Evolutionary conservation across 1,140 invertebrate genomes (phyloP).

Genomic region (Plodia interpunctella): DNA sequence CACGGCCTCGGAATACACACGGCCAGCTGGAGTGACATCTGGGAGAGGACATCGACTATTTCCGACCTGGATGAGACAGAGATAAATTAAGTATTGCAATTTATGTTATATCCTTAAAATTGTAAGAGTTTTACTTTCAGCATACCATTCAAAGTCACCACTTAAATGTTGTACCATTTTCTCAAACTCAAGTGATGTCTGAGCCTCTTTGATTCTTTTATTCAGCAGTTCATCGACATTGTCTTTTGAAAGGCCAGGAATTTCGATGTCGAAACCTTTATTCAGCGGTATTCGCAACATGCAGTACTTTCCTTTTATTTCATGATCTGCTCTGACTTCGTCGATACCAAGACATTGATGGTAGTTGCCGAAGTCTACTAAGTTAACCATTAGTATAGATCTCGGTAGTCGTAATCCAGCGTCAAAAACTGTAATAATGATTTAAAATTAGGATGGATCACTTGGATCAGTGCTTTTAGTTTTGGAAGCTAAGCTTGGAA

Average conservation of each 20-base stretch:
- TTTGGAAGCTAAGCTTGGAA: too few relatives aligned
- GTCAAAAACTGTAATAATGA: slow-evolving; percentile 24
- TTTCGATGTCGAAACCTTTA: slow-evolving; percentile 16
- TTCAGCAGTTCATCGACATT: neutral
- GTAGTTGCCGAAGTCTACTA: slow-evolving; percentile 31
- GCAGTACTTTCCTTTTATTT: slow-evolving; percentile 40
- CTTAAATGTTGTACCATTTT: too few relatives aligned
- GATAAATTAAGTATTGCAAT: too few relatives aligned
- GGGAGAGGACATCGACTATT: slow-evolving; percentile 16
- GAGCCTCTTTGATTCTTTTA: neutral
- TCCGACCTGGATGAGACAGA: slow-evolving; percentile 7
- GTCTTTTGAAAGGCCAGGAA: neutral
- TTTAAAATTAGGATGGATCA: too few relatives aligned
- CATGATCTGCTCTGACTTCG: slow-evolving; percentile 18
- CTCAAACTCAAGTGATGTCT: too few relatives aligned
- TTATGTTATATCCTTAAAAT: too few relatives aligned
- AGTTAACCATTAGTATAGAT: slow-evolving; percentile 29
- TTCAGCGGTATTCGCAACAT: slow-evolving; percentile 28
- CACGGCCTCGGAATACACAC: slow-evolving; percentile 44
- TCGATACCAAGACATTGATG: slow-evolving; percentile 34
- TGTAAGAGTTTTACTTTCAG: too few relatives aligned
- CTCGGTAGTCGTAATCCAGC: slow-evolving; percentile 31
- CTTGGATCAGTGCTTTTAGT: too few relatives aligned
- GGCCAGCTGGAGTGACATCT: slow-evolving; percentile 32
- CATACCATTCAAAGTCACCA: too few relatives aligned